A percentile compares a stretch with the other conserved stretches of the same genome.
Evolutionary conservation across 2,113 vertebrate genomes (phyloP).

Genomic region (Callopanchax toddi): DNA sequence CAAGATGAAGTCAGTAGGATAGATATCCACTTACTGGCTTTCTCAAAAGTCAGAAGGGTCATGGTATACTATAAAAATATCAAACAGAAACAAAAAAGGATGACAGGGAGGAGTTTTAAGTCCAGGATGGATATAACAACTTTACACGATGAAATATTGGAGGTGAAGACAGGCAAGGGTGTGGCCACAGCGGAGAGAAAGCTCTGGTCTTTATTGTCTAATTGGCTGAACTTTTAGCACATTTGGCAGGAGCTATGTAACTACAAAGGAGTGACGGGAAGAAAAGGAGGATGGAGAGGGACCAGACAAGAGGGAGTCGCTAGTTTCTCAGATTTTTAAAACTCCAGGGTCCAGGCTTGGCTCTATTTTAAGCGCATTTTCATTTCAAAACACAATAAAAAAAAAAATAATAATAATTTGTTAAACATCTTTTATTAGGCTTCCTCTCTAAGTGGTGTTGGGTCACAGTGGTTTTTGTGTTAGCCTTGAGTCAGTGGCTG

Average conservation of each 20-base stretch:
- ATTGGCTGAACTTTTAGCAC: slow-evolving; percentile 73
- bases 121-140: slow-evolving; percentile 24
- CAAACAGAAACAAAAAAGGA: slow-evolving; percentile 35
- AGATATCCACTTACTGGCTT: slow-evolving; percentile 27
- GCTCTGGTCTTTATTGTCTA: slow-evolving; percentile 71
- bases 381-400: no score
- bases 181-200: slow-evolving; percentile 47
- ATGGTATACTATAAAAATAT: slow-evolving; percentile 4
- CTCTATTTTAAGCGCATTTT: no score
- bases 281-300: slow-evolving; percentile 38
- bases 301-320: slow-evolving; percentile 33
- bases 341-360: slow-evolving; percentile 16
- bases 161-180: slow-evolving; percentile 49
- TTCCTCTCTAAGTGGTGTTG: slow-evolving; percentile 34
- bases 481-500: slow-evolving; percentile 41
- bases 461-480: slow-evolving; percentile 43
- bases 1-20: slow-evolving; percentile 37
- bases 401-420: no score
- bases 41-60: slow-evolving; percentile 25
- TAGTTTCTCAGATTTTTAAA: slow-evolving; percentile 54
- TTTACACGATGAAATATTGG: slow-evolving; percentile 16
- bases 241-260: slow-evolving; percentile 62
- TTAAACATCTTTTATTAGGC: slow-evolving; percentile 43
- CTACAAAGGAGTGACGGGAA: slow-evolving; percentile 61
- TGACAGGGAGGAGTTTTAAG: slow-evolving; percentile 1